Evolutionary conservation across 2,888 invertebrate genomes (phyloP).

Genomic region (Eustalomyia histrio): DNA sequence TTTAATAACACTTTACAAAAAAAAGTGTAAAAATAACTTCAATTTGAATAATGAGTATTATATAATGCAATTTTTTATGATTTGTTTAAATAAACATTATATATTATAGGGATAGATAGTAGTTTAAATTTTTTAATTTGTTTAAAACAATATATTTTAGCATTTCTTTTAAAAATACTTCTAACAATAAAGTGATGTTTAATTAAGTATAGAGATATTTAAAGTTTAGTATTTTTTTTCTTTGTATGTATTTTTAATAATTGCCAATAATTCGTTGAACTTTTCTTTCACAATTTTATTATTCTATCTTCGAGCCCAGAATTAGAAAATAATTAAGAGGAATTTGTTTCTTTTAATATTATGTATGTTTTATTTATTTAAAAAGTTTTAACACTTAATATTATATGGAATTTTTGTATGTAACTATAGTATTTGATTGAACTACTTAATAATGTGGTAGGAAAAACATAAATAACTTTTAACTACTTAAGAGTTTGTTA

Average conservation of each 20-base stretch:
- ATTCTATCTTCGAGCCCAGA: background rate
- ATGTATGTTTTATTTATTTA: constrained; percentile 29
- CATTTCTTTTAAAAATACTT: constrained; percentile 30
- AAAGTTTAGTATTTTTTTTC: constrained; percentile 48
- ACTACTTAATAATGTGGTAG: constrained; percentile 33
- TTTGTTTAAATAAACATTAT: background rate
- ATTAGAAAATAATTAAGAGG: constrained; percentile 25
- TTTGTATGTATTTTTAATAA: constrained; percentile 8
- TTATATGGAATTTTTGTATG: constrained; percentile 35
- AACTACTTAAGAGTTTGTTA: background rate
- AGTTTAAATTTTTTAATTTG: constrained; percentile 9
- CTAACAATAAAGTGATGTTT: constrained; percentile 37
- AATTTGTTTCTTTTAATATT: constrained; percentile 2
- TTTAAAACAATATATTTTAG: constrained; percentile 35
- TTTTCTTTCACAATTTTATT: constrained; percentile 6
- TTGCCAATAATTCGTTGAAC: constrained; percentile 45
- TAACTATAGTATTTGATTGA: constrained; percentile 36
- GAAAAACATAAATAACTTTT: constrained; percentile 6
- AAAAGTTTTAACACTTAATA: constrained; percentile 51
- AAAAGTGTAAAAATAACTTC: constrained; percentile 35
- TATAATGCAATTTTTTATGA: background rate
- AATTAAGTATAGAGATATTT: constrained; percentile 48
- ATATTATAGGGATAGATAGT: background rate
- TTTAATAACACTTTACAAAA: constrained; percentile 31
- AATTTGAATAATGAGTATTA: constrained; percentile 25